Evolutionary conservation across 2,113 vertebrate species (phyloP), one percentile per base, ranked within the genome.

Genomic region (Peromyscus californicus): DNA sequence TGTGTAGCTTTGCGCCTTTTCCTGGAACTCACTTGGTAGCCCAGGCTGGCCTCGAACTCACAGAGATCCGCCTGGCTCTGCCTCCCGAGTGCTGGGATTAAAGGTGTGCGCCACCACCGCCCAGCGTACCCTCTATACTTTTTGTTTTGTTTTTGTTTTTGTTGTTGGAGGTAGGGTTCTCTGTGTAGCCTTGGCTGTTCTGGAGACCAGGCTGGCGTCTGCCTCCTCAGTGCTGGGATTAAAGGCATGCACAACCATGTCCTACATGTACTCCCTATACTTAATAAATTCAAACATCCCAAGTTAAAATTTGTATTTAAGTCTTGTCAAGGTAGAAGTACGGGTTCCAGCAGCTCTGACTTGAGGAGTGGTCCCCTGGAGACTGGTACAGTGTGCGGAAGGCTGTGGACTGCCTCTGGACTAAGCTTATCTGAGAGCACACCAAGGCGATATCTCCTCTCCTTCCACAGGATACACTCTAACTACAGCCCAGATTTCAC

Each of bases 211-310:
- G 19, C 33, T 33, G 22, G 79, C 19, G 19, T 57, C 79, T 82
- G 51, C 33, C 11, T 82, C 31, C 33, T 11, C 9, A 57, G 51
- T 22, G 51, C 10, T n/a, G 51, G 21, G 21, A 82, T 59, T 82
- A 82, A 82, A 59, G 51, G 78, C 51, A 0, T 80, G 78, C 33
- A 54, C 78, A 36, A 11, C 33, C 31, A 80, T 36, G 51, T 31
- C 31, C 36, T 21, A 51, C 10, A 82, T 57, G 33, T 59, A 82
- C 51, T 54, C 78, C 33, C 51, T n/a, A 82, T n/a, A 70, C 22
- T 22, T 61, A 88, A 39, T 70, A 92, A 83, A 92, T 83, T 84
- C 51, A 45, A 92, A 83, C 45, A 57, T 92, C 19, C 45, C 85
- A 59, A 59, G 51, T 57, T 36, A 74, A 51, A 70, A 70, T 88